phyloP scores from a whole-genome alignment of 2,113 vertebrate genomes.

The Rattus norvegicus region GRCr8 NC_086033.1:37612501-37613000 shows the following conservation, averaged over 20 bases:
- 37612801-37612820: neutral
- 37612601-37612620: neutral
- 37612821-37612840: conserved; percentile 38
- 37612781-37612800: neutral
- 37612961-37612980: neutral
- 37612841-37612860: neutral
- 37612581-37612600: neutral
- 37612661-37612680: neutral
- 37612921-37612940: neutral
- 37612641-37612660: neutral
- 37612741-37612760: neutral
- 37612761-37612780: neutral
- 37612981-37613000: neutral
- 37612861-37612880: neutral
- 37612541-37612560: neutral
- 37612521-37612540: neutral
- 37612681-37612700: neutral
- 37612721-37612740: neutral
- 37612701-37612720: neutral
- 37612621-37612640: neutral
- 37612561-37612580: neutral
- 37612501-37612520: neutral
- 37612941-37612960: neutral
- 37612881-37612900: neutral
- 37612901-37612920: neutral